Evolutionary conservation across 2,113 vertebrate species (phyloP).

Genomic region (Benthochromis sp.): DNA sequence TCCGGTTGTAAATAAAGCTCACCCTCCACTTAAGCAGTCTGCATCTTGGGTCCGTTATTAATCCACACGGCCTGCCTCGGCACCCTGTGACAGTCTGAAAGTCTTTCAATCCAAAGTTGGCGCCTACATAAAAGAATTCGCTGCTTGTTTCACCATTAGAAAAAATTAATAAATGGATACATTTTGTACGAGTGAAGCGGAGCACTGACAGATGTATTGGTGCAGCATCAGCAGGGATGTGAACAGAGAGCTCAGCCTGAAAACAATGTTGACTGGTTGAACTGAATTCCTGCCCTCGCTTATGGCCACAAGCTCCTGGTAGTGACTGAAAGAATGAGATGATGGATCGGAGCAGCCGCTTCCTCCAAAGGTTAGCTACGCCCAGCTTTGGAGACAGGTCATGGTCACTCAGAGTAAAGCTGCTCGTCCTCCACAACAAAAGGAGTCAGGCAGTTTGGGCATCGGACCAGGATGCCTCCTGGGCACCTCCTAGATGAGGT

Average conservation of each 20-base stretch:
- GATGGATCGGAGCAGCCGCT: background rate
- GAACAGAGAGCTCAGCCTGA: background rate
- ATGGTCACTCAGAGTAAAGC: background rate
- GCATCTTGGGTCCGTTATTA: too few relatives aligned
- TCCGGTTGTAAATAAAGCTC: too few relatives aligned
- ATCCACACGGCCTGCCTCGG: too few relatives aligned
- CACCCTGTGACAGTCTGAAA: too few relatives aligned
- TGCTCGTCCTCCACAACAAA: background rate
- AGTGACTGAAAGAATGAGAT: background rate
- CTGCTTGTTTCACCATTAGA: background rate
- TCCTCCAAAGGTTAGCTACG: background rate
- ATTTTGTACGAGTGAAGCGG: background rate
- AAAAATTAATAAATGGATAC: background rate
- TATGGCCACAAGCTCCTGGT: background rate
- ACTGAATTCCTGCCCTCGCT: background rate
- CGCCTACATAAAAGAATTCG: background rate
- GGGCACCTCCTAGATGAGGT: background rate
- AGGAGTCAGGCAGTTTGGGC: background rate
- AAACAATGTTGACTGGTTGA: background rate
- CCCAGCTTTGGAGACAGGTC: background rate
- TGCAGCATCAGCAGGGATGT: background rate
- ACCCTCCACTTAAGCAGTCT: too few relatives aligned
- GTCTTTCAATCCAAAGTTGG: background rate
- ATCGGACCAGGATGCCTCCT: background rate
- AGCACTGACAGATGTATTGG: background rate